Base-by-base conservation (phyloP, 2,113 vertebrate species). In the Orthonyx spaldingii region DNA sequence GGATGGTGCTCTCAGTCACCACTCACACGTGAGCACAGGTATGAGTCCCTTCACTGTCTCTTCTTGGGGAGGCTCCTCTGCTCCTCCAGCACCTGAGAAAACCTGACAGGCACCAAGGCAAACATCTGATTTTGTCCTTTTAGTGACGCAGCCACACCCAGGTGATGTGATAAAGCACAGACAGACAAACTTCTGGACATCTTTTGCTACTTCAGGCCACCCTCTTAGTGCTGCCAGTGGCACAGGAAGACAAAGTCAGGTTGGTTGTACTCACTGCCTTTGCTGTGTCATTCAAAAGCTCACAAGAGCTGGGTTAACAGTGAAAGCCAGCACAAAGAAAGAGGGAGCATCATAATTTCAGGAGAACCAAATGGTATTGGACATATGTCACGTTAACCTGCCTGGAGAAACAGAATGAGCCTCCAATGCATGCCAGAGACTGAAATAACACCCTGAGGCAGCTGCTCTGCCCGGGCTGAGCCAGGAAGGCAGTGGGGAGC, bases 191-290 rank as follows among this genome's bases (percentile, higher is more conserved):
- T 57, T 49, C 74, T 32, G 35, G 28, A 39, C 0, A 2, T 5
- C 64, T 87, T 50, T 22, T 72, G 41, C 74, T 72, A 1, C 37
- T n/a, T 18, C 1, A 3, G 50, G 24, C 30, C 47, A 10, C 7
- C 12, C 24, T 60, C 56, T 2, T 0, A 66, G 39, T 1, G 1
- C 46, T 46, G 3, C 19, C 71, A 77, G 33, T 6, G 13, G 30
- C 32, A n/a, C 5, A 1, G 16, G 23, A 90, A 42, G 9, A 39
- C 1, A 12, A 70, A 75, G 53, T 13, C 87, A 80, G 63, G 61
- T 2, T 81, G 65, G 65, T 2, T 83, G 65, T 4, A 35, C 42
- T 53, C 41, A 8, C 26, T 55, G 63, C 33, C 89, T 74, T 44
- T 66, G 23, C 41, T 59, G 30, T 74, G 33, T 56, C 49, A 24